Conservation (phyloP, 1,140 invertebrate species). For the Zaprionus nigranus region DNA sequence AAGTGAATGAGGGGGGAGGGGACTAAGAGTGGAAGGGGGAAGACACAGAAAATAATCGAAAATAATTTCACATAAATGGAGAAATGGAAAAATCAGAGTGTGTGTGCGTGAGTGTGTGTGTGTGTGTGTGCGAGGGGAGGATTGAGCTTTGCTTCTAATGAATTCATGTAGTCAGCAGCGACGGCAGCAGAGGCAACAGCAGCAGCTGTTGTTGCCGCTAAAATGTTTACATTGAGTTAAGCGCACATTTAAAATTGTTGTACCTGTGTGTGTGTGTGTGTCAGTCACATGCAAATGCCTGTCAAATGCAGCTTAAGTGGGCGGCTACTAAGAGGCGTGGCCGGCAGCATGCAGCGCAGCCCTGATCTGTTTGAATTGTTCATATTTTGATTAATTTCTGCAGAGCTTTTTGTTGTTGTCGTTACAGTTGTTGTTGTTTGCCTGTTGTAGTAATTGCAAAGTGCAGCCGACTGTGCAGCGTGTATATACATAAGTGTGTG, state of each 20-base stretch:
- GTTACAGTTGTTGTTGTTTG: constrained; percentile 26
- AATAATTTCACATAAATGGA: constrained; percentile 54
- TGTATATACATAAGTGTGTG: not conserved
- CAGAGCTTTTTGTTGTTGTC: constrained; percentile 16
- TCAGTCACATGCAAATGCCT: constrained; percentile 38
- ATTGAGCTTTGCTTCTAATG: constrained; percentile 36
- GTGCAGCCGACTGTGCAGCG: constrained; percentile 36
- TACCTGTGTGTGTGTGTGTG: constrained; percentile 12
- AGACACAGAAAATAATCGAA: constrained; percentile 41
- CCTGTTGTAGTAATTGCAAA: constrained; percentile 53
- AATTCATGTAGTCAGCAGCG: constrained; percentile 43
- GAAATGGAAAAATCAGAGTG: constrained; percentile 23
- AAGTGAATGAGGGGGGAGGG: not conserved
- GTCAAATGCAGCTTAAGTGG: constrained; percentile 44
- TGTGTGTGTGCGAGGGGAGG: constrained; percentile 24
- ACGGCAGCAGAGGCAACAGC: constrained; percentile 12
- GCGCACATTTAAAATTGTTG: constrained; percentile 29
- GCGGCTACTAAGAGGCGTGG: constrained; percentile 19
- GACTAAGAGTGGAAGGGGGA: no score
- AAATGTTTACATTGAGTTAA: constrained; percentile 62
- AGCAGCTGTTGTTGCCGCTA: constrained; percentile 25
- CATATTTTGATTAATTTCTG: constrained; percentile 65
- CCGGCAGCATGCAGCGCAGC: constrained; percentile 16
- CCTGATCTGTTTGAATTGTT: constrained; percentile 62
- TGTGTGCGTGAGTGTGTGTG: not conserved